These are phyloP conservation scores for Myotis findleyi DNA, from an alignment of 2,797 vertebrate genomes.

Conservation along the genomic window DNA sequence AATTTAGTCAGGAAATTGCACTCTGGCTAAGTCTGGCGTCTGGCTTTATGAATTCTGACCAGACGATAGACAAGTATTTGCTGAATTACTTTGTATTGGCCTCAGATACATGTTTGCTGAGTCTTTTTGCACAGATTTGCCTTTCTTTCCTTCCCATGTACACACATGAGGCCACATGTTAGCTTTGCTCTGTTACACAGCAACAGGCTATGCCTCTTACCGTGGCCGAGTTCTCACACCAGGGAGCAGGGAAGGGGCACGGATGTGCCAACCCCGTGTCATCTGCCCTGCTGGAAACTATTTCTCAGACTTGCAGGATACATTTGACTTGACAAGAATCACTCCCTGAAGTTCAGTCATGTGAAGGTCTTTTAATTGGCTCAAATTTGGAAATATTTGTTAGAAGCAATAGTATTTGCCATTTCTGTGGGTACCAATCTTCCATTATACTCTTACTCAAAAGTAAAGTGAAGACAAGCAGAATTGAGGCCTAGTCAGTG, in stretches of 20 bases:
- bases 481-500: neutral
- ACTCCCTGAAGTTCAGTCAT: neutral
- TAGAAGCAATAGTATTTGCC: neutral
- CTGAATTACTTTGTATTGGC: neutral
- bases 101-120: conserved; percentile 18
- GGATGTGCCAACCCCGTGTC: neutral
- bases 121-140: neutral
- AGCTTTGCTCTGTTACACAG: neutral
- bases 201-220: neutral
- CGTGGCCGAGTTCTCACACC: neutral
- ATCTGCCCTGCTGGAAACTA: neutral
- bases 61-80: conserved; percentile 37
- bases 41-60: conserved; percentile 15
- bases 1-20: conserved; percentile 10
- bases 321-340: neutral
- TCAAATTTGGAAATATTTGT: neutral
- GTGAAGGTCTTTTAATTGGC: neutral
- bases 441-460: neutral
- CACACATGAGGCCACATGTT: neutral
- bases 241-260: neutral
- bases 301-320: neutral
- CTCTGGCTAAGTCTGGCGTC: neutral
- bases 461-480: neutral
- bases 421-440: neutral
- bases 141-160: neutral